Evolutionary conservation across 1,140 invertebrate genomes (phyloP), one percentile per base, ranked within the genome.

Genomic region (Globodera rostochiensis): DNA sequence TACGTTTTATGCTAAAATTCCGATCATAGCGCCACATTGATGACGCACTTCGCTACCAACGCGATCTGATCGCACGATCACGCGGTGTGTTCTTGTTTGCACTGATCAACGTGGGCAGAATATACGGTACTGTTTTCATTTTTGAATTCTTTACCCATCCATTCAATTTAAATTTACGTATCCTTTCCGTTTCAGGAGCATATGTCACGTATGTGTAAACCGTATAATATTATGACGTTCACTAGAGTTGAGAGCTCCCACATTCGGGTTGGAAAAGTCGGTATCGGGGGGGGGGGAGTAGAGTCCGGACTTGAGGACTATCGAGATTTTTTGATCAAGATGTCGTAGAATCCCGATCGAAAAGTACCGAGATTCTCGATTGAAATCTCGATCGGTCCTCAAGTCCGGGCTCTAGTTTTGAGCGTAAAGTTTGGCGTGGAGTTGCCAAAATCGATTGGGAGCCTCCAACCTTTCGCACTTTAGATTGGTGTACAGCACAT

Each of bases 401-500:
- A 36, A 36, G 36, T 36, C 36, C 36, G 2, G 36, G 36, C 36
- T 36, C 36, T 36, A 36, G 36, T 36, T 36, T 36, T 36, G 15
- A 64, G 57, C 53, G 2, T 9, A 53, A 7, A 11, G 53, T 6
- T 64, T 2, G 13, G 57, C 15, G 8, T 53, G 50, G 15, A 53
- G 15, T 53, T 53, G 9, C 69, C 45, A 80, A 70, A 73, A 84
- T 78, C 90, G 91, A 1, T 60, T 60, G 15, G 19, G 5, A 15
- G 5, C 1, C 5, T 25, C 5, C 11, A 60, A 60, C 5, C 36
- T 36, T 36, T 36, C 36, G 36, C 36, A 5, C 9, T 71, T 71
- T 19, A 71, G 45, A 84, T 90, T 57, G 15, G 13, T 64, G 57
- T 92, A 91, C 84, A 83, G 91, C 64, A 84, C 91, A 71, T 90